phyloP scores from a whole-genome alignment of 92 coral and sea anemone genomes.

The Palythoa grandiflora region DNA sequence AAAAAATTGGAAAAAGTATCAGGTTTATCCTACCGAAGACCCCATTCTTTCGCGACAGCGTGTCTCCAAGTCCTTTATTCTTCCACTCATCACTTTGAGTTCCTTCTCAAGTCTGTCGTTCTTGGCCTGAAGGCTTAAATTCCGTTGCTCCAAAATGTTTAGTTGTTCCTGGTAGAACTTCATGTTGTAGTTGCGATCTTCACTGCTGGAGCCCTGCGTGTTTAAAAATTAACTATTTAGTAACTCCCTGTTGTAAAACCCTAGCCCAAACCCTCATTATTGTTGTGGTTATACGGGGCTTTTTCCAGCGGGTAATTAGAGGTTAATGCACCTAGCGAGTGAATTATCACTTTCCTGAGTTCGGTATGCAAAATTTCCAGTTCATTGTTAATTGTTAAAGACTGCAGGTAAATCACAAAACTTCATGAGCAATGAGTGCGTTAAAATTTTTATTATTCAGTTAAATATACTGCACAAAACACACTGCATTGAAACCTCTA shows the following conservation, averaged over 20 bases:
- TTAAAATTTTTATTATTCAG: no score
- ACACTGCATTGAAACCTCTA: no score
- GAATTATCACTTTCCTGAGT: no score
- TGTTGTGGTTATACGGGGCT: no score
- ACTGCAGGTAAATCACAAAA: no score
- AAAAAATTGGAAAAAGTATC: not conserved
- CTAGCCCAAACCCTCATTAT: not conserved
- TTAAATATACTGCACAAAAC: no score
- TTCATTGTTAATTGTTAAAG: no score
- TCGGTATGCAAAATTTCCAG: no score
- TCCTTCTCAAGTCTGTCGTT: constrained; percentile 89
- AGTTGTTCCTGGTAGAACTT: constrained; percentile 83
- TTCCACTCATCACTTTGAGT: constrained; percentile 71
- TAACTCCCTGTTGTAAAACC: not conserved
- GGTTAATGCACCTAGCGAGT: no score
- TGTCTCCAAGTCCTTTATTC: constrained; percentile 73
- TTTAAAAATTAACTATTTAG: not conserved
- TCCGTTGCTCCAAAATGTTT: constrained; percentile 80
- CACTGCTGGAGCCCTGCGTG: constrained; percentile 7
- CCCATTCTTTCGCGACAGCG: constrained; percentile 55
- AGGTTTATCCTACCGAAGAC: constrained; percentile 5
- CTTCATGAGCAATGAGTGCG: no score
- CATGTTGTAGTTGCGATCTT: constrained; percentile 49
- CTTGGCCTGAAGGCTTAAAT: constrained; percentile 79
- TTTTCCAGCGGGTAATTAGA: no score